phyloP scores from a whole-genome alignment of 1,140 invertebrate genomes.

The Vanessa tameamea region DNA sequence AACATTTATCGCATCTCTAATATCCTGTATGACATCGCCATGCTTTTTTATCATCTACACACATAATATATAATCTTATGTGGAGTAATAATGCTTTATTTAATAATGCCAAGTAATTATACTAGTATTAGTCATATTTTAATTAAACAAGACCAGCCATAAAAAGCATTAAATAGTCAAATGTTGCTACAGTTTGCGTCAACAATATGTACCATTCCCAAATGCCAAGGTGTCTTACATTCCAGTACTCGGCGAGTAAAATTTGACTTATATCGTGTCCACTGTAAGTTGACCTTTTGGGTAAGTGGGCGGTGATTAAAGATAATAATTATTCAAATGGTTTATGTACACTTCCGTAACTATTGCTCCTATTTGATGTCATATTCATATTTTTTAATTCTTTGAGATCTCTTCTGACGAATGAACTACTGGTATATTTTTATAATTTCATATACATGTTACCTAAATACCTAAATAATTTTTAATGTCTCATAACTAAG shows the following conservation, averaged over 20 bases:
- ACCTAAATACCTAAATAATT: too few relatives aligned
- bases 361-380: not conserved
- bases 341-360: constrained; percentile 12
- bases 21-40: too few relatives aligned
- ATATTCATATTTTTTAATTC: too few relatives aligned
- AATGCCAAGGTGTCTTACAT: constrained; percentile 48
- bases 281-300: constrained; percentile 37
- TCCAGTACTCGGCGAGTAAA: constrained; percentile 29
- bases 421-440: too few relatives aligned
- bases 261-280: constrained; percentile 32
- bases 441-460: too few relatives aligned
- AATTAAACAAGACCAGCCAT: constrained; percentile 29
- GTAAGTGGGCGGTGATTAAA: constrained; percentile 25
- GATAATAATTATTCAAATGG: constrained; percentile 27
- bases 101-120: not conserved
- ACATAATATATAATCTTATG: too few relatives aligned
- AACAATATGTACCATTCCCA: constrained; percentile 46
- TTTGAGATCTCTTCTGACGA: too few relatives aligned
- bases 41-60: too few relatives aligned
- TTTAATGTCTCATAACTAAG: too few relatives aligned
- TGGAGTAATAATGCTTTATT: too few relatives aligned
- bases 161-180: constrained; percentile 8
- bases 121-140: not conserved
- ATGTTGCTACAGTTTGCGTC: constrained; percentile 44
- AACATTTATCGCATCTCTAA: not conserved